These are phyloP conservation scores for Cerceris ruficornis DNA, from an alignment of 2,888 invertebrate genomes.

Conservation along the genomic window DNA sequence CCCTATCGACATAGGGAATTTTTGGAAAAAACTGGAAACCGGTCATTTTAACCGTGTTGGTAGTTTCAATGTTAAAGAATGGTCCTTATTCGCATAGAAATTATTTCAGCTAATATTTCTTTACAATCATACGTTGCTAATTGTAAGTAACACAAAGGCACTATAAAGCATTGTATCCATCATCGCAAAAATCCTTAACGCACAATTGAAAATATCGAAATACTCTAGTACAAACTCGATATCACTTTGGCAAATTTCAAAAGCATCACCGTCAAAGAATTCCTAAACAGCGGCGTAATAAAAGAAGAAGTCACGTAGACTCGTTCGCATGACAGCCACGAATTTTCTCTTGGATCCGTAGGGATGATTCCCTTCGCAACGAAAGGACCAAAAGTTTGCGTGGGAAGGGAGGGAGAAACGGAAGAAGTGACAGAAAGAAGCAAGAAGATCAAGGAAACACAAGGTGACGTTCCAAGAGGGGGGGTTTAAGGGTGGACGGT, in stretches of 20 bases:
- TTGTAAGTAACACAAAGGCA: too few species aligned
- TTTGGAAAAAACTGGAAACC: too few species aligned
- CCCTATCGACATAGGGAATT: too few species aligned
- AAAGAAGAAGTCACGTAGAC: neutral
- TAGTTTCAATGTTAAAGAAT: too few species aligned
- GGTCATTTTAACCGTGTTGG: too few species aligned
- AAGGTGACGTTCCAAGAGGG: slow-evolving; percentile 14
- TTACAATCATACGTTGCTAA: too few species aligned
- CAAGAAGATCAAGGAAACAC: neutral
- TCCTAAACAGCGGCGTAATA: neutral
- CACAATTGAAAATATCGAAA: too few species aligned
- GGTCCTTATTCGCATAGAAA: too few species aligned
- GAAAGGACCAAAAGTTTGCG: slow-evolving; percentile 23
- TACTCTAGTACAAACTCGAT: too few species aligned
- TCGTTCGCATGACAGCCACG: neutral
- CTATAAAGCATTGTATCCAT: too few species aligned
- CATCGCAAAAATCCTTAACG: too few species aligned
- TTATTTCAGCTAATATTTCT: too few species aligned
- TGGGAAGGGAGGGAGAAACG: neutral
- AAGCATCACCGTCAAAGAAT: neutral
- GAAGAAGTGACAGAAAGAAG: slow-evolving; percentile 19
- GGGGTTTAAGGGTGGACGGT: slow-evolving; percentile 26
- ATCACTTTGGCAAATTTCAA: neutral
- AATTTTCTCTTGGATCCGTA: slow-evolving; percentile 1
- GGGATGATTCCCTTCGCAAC: neutral